Evolutionary conservation across 2,113 vertebrate species (phyloP).

Genomic region (Strigops habroptila): DNA sequence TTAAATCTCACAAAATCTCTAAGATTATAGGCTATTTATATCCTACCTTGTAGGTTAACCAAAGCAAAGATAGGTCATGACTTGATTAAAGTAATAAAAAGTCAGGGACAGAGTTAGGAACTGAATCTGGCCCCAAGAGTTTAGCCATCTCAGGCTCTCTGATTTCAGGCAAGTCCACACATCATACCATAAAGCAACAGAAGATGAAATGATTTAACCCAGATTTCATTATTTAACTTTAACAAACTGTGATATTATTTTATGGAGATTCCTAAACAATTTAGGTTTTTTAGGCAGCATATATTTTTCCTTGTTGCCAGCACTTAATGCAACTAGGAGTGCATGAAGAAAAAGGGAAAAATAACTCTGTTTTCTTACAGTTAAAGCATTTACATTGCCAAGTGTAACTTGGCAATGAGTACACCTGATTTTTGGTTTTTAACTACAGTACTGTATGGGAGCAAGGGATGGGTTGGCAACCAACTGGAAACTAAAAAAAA

Average conservation of each 20-base stretch:
- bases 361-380: background rate
- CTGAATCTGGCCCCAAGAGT: background rate
- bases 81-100: conserved; percentile 27
- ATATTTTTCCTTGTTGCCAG: background rate
- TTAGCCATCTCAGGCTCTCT: background rate
- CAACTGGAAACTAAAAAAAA: background rate
- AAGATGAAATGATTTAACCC: conserved; percentile 24
- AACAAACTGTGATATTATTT: conserved; percentile 24
- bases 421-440: background rate
- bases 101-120: background rate
- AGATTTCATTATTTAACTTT: conserved; percentile 27
- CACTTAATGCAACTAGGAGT: background rate
- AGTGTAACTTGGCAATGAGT: background rate
- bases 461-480: background rate
- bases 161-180: background rate
- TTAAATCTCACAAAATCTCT: conserved; percentile 8
- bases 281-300: background rate
- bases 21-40: conserved; percentile 27
- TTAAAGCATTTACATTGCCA: background rate
- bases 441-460: background rate
- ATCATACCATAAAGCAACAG: background rate
- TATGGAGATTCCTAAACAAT: conserved; percentile 38
- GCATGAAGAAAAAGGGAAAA: conserved; percentile 9
- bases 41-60: background rate
- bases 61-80: background rate